Percentiles rank a stretch among this genome's conserved stretches.
Evolutionary conservation across 2,888 invertebrate genomes (phyloP).

Genomic region (Deilephila elpenor): DNA sequence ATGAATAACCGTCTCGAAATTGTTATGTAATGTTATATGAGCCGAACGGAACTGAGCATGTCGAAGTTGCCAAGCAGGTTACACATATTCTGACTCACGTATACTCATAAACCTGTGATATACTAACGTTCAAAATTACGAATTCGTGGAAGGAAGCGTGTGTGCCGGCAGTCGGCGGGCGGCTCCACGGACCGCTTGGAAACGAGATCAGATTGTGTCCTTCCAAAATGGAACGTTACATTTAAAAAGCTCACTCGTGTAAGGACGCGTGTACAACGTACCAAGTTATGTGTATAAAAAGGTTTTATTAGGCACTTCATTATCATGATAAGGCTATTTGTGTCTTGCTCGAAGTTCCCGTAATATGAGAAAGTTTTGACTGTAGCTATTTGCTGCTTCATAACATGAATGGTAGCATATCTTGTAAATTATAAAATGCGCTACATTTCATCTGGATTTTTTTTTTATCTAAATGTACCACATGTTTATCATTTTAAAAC

Average conservation of each 20-base stretch:
- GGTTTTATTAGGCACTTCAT: neutral
- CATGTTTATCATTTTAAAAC: too few species aligned
- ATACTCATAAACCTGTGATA: slow-evolving; percentile 48
- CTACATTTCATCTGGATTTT: too few species aligned
- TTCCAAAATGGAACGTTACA: slow-evolving; percentile 29
- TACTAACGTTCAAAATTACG: slow-evolving; percentile 41
- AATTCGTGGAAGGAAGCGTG: slow-evolving; percentile 52
- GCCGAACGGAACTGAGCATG: slow-evolving; percentile 29
- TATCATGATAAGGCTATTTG: neutral
- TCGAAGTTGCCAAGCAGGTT: slow-evolving; percentile 36
- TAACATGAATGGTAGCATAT: too few species aligned
- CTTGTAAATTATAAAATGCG: too few species aligned
- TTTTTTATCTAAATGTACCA: too few species aligned
- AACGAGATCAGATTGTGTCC: slow-evolving; percentile 45
- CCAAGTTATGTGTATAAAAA: neutral
- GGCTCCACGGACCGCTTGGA: slow-evolving; percentile 36
- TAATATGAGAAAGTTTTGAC: too few species aligned
- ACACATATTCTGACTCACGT: slow-evolving; percentile 47
- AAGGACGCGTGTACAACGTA: neutral
- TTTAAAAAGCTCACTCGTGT: slow-evolving; percentile 11
- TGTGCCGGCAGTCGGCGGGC: slow-evolving; percentile 3
- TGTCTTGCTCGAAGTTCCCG: too few species aligned
- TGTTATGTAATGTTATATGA: slow-evolving; percentile 24
- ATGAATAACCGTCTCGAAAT: slow-evolving; percentile 23
- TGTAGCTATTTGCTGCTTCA: too few species aligned